Evolutionary conservation across 2,113 vertebrate genomes (phyloP).

Genomic region (Chionis minor): DNA sequence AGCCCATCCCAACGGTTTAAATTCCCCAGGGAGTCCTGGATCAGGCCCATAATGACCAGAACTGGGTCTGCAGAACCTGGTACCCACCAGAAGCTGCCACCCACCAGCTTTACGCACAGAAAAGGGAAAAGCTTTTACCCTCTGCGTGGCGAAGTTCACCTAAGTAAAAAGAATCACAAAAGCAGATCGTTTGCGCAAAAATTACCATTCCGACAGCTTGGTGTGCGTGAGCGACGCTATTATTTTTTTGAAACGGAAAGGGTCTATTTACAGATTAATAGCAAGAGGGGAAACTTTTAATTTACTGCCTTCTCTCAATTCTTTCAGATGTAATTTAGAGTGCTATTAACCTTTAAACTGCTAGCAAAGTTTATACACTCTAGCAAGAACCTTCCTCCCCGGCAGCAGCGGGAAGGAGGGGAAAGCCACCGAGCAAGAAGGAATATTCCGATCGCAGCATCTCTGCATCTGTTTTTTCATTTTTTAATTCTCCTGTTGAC

Average conservation of each 20-base stretch:
- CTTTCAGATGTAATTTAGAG: neutral
- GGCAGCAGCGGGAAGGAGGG: neutral
- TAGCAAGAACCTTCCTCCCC: neutral
- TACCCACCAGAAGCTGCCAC: too few relatives aligned
- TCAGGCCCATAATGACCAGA: neutral
- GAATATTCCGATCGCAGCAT: neutral
- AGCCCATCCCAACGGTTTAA: neutral
- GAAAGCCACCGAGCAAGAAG: neutral
- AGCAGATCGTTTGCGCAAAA: neutral
- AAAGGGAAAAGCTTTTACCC: neutral
- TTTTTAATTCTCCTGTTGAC: neutral
- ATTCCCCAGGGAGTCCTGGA: neutral
- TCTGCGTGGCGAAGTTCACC: accelerated
- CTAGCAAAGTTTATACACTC: neutral
- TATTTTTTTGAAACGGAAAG: neutral
- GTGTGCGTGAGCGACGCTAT: accelerated
- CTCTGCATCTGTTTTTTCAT: neutral
- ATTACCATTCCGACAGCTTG: neutral
- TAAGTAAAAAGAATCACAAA: neutral
- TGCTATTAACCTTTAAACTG: neutral
- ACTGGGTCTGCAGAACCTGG: neutral
- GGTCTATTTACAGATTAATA: neutral
- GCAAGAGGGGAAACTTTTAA: neutral
- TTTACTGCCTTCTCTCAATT: neutral
- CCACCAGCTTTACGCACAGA: neutral